phyloP scores from a whole-genome alignment of 2,797 vertebrate species.

The Zalophus californianus region DNA sequence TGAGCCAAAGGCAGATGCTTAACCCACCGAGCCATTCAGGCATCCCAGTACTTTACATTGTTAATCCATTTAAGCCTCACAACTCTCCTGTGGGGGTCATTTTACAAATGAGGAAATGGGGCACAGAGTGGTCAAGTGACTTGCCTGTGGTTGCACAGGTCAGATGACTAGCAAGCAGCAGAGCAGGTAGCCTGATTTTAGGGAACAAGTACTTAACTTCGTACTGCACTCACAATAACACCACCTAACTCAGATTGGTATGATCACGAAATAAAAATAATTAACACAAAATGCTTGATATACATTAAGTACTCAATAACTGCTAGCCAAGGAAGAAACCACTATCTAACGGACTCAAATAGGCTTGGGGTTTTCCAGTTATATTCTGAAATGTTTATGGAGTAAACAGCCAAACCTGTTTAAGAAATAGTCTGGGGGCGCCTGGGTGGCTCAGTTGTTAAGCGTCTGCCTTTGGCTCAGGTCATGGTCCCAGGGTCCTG shows the following conservation, averaged over 20 bases:
- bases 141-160: neutral
- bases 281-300: neutral
- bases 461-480: neutral
- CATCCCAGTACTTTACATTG: neutral
- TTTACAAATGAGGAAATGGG: slow-evolving; percentile 41
- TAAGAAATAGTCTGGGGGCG: neutral
- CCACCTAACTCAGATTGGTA: neutral
- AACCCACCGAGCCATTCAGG: neutral
- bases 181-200: neutral
- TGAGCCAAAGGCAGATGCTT: too few relatives aligned
- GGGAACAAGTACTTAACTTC: neutral
- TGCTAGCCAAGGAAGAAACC: neutral
- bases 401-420: slow-evolving; percentile 11
- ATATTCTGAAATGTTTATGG: slow-evolving; percentile 2
- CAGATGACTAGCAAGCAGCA: neutral
- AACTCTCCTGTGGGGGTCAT: neutral
- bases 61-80: neutral
- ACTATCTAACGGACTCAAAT: neutral
- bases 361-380: slow-evolving; percentile 6
- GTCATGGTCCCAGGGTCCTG: neutral
- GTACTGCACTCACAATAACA: neutral
- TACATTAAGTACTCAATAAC: neutral
- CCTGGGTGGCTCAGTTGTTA: neutral
- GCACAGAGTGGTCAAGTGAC: neutral
- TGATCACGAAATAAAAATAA: slow-evolving; percentile 21